Evolutionary conservation across 2,888 invertebrate genomes (phyloP).

Genomic region (Morpho deidamia): DNA sequence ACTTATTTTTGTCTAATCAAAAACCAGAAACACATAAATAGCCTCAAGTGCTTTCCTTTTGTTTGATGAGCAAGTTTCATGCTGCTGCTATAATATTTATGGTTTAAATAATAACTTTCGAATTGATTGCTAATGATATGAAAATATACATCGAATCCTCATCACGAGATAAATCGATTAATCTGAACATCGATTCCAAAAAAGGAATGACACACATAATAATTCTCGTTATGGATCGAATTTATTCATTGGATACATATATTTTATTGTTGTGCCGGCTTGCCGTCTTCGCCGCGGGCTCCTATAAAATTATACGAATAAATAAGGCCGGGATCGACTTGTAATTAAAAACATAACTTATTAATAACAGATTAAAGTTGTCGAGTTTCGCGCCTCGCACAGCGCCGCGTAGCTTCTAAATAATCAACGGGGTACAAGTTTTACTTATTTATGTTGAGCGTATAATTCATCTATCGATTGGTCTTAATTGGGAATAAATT

Average conservation of each 20-base stretch:
- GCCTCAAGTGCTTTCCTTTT: no score
- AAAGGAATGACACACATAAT: constrained; percentile 59
- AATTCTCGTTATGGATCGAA: constrained; percentile 72
- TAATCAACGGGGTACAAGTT: constrained; percentile 8
- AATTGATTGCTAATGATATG: background rate
- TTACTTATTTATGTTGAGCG: constrained; percentile 12
- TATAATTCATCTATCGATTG: constrained; percentile 16
- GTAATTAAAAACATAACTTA: constrained; percentile 78
- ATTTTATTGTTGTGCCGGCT: constrained; percentile 62
- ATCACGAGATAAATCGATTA: constrained; percentile 13
- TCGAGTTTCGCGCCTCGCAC: constrained; percentile 61
- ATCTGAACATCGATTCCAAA: constrained; percentile 41
- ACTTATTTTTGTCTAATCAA: no score
- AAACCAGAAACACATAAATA: no score
- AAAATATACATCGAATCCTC: background rate
- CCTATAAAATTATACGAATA: constrained; percentile 75
- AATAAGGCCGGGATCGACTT: constrained; percentile 64
- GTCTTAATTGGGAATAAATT: constrained; percentile 10
- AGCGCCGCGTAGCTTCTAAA: constrained; percentile 1
- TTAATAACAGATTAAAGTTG: constrained; percentile 73
- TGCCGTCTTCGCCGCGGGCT: constrained; percentile 61
- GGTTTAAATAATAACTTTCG: background rate
- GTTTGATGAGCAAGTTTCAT: no score
- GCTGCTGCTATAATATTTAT: no score
- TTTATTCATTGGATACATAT: constrained; percentile 67